Percentiles rank a stretch among this genome's conserved stretches.
phyloP scores from a whole-genome alignment of 2,888 invertebrate species.

The Sesia apiformis region DNA sequence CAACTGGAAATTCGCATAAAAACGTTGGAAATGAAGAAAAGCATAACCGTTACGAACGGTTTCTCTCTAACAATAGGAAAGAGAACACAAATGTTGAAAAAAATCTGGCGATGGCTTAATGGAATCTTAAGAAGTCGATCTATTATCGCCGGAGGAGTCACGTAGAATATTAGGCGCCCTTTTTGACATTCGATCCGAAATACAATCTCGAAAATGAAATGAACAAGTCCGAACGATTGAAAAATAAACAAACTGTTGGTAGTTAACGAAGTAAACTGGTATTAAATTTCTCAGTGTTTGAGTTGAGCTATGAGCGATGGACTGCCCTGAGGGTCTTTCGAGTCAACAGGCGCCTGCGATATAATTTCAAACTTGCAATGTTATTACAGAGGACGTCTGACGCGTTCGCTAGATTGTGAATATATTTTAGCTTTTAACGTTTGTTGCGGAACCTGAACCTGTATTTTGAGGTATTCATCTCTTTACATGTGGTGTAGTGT shows the following conservation, averaged over 20 bases:
- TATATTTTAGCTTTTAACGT: slow-evolving; percentile 24
- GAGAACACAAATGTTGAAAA: slow-evolving; percentile 28
- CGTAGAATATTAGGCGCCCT: slow-evolving; percentile 63
- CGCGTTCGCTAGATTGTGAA: slow-evolving; percentile 14
- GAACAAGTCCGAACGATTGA: slow-evolving; percentile 24
- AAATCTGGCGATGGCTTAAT: slow-evolving; percentile 43
- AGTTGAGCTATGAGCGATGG: slow-evolving; percentile 41
- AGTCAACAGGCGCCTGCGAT: slow-evolving; percentile 31
- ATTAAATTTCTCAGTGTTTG: slow-evolving; percentile 48
- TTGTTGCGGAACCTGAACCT: too few species aligned
- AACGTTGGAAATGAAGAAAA: slow-evolving; percentile 46
- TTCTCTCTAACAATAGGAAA: slow-evolving; percentile 52
- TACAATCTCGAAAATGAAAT: slow-evolving; percentile 29
- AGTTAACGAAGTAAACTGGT: slow-evolving; percentile 36
- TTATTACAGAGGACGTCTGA: slow-evolving; percentile 24
- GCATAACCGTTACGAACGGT: slow-evolving; percentile 54
- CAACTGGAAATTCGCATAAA: slow-evolving; percentile 12
- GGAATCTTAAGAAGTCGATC: slow-evolving; percentile 47
- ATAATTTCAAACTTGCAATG: slow-evolving; percentile 40
- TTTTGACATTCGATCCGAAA: slow-evolving; percentile 26
- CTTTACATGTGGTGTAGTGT: too few species aligned
- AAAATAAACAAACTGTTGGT: slow-evolving; percentile 32
- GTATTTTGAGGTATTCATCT: too few species aligned
- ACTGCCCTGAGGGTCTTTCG: slow-evolving; percentile 22
- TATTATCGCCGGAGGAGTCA: slow-evolving; percentile 48